Base-by-base conservation (phyloP, 2,113 vertebrate genomes). In the Nerophis ophidion region DNA sequence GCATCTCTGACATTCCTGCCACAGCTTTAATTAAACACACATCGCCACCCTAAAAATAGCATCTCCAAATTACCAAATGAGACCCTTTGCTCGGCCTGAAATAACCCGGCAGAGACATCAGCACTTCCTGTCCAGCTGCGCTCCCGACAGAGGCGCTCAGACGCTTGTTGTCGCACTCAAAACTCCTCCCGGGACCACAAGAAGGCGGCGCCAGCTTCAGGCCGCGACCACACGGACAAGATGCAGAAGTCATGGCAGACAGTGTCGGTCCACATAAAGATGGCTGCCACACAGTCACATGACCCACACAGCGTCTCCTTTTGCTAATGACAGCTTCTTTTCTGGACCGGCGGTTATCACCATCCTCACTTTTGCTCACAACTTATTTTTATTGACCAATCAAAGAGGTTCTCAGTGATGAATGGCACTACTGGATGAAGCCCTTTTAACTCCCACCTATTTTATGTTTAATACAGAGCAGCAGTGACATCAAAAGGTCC, bases 181-280 rank as follows among this genome's bases (percentile, higher is more conserved):
- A 60, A 63, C 79, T 66, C 72, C 70, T 72, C 81, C 77, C 73
- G 50, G 54, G 50, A 47, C 77, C 77, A 82, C 76, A 80, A 68
- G 46, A 50, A 48, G 34, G 47, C 61, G 56, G 16, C 8, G 36
- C 47, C 70, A 45, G 40, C 60, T 70, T 58, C 51, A 62, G 70
- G 44, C 63, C 55, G 44, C 56, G 68, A 74, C 70, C 64, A 66
- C 68, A 72, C 13, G 47, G 53, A 44, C 50, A 66, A 26, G 19
- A 60, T 55, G 10, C 34, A 53, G 47, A 16, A 48, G 34, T 46
- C 59, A 38, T 11, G 33, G 34, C 50, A 57, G 15, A 17, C 10
- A 11, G 40, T 35, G 14, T 47, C 54, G 35, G 61, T 53, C 53
- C 40, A 55, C 47, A 33, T 35, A n/a, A 46, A 40, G 52, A 45